phyloP scores from a whole-genome alignment of 2,888 invertebrate species.

The Andrena bucephala region DNA sequence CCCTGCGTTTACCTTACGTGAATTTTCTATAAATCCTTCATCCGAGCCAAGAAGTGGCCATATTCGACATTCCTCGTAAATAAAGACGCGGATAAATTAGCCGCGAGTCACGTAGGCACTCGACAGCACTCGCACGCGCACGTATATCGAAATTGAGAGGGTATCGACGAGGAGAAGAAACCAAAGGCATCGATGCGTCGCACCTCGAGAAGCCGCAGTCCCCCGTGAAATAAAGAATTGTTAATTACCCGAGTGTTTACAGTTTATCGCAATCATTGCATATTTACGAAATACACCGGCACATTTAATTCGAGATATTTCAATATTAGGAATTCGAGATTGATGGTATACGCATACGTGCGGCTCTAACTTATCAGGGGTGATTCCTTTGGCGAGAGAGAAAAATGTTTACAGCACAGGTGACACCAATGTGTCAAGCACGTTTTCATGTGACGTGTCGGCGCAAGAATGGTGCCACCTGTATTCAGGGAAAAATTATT shows the following conservation, averaged over 20 bases:
- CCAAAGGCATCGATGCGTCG: background rate
- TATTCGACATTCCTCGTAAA: background rate
- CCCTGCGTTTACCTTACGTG: background rate
- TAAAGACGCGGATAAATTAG: background rate
- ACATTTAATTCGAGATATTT: conserved; percentile 25
- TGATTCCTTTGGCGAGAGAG: conserved; percentile 5
- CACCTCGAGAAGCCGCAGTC: background rate
- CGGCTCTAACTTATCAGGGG: background rate
- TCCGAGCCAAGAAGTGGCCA: background rate
- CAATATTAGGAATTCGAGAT: conserved; percentile 25
- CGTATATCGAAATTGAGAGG: background rate
- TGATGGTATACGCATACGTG: background rate
- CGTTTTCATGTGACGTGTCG: conserved; percentile 9
- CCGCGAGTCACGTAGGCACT: background rate
- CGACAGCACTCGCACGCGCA: background rate
- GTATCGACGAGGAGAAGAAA: background rate
- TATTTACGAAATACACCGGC: conserved; percentile 11
- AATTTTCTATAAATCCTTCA: background rate
- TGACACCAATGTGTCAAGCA: conserved; percentile 43
- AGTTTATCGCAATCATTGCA: background rate
- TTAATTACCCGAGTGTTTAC: background rate
- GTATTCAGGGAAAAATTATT: conserved; percentile 8
- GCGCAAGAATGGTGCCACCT: conserved; percentile 51
- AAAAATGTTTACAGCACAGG: conserved; percentile 19
- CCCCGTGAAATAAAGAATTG: conserved; percentile 15